Conservation (phyloP, 2,888 invertebrate genomes). For the Conus canariensis region DNA sequence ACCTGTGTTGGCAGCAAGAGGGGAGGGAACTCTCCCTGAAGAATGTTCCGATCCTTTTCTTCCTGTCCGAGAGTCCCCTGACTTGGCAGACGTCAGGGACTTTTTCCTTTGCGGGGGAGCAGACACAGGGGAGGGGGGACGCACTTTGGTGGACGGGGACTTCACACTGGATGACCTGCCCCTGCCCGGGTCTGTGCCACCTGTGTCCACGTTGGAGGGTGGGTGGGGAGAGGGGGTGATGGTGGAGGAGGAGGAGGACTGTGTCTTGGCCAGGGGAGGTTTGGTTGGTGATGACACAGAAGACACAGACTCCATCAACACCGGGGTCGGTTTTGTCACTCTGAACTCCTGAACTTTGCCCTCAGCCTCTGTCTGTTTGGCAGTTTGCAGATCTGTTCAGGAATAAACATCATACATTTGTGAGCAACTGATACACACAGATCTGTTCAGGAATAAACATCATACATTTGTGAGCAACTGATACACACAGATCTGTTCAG, state of each 20-base stretch:
- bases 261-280: background rate
- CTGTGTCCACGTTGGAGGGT: background rate
- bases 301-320: constrained; percentile 54
- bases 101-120: constrained; percentile 40
- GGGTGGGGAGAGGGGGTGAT: background rate
- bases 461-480: too few relatives aligned
- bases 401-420: background rate
- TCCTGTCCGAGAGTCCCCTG: too few relatives aligned
- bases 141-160: background rate
- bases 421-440: background rate
- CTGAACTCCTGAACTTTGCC: constrained; percentile 62
- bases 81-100: background rate
- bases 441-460: too few relatives aligned
- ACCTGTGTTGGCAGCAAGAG: background rate
- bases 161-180: background rate
- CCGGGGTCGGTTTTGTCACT: constrained; percentile 60
- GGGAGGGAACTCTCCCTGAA: background rate
- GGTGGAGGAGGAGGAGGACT: background rate
- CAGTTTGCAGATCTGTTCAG: constrained; percentile 10
- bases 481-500: too few relatives aligned
- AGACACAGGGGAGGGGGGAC: constrained; percentile 31
- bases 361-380: constrained; percentile 26
- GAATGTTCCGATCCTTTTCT: background rate
- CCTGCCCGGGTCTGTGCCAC: background rate
- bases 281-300: background rate